Evolutionary conservation across 2,113 vertebrate genomes (phyloP).

Genomic region (Oreochromis tanganicae): DNA sequence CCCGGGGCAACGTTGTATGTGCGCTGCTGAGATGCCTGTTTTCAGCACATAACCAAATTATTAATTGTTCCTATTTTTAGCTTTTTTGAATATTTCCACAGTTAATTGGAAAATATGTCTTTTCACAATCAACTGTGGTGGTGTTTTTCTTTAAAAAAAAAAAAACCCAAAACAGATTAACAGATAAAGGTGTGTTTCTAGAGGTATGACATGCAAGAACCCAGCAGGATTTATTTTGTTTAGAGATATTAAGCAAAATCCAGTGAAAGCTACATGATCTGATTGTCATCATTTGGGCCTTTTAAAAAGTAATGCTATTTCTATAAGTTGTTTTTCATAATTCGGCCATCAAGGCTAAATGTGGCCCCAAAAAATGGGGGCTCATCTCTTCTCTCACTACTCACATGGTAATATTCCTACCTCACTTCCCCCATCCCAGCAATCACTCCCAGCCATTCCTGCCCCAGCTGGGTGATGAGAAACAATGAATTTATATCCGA

Average conservation of each 20-base stretch:
- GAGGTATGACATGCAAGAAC: constrained; percentile 8
- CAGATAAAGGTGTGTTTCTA: background rate
- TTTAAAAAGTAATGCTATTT: background rate
- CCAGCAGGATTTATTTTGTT: background rate
- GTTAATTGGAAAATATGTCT: background rate
- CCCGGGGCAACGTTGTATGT: constrained; percentile 3
- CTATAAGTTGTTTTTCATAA: background rate
- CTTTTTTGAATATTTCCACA: background rate
- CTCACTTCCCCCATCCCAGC: constrained; percentile 42
- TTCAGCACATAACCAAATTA: constrained; percentile 22
- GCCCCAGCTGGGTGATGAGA: constrained; percentile 63
- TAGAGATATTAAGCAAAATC: constrained; percentile 4
- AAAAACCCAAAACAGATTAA: background rate
- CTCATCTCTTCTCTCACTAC: constrained; percentile 19
- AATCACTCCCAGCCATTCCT: constrained; percentile 51
- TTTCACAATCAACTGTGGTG: constrained; percentile 4
- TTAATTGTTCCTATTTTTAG: constrained; percentile 52
- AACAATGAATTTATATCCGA: constrained; percentile 67
- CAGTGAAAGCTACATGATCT: background rate
- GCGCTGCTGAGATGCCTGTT: constrained; percentile 13
- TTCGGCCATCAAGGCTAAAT: background rate
- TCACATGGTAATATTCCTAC: constrained; percentile 49
- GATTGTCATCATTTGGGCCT: constrained; percentile 22
- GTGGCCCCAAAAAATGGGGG: background rate
- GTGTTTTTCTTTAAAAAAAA: constrained; percentile 1